A percentile compares a stretch with the other conserved stretches of the same genome.
These are phyloP conservation scores for Tauraco erythrolophus DNA, from an alignment of 2,113 vertebrate species.

Conservation along the genomic window DNA sequence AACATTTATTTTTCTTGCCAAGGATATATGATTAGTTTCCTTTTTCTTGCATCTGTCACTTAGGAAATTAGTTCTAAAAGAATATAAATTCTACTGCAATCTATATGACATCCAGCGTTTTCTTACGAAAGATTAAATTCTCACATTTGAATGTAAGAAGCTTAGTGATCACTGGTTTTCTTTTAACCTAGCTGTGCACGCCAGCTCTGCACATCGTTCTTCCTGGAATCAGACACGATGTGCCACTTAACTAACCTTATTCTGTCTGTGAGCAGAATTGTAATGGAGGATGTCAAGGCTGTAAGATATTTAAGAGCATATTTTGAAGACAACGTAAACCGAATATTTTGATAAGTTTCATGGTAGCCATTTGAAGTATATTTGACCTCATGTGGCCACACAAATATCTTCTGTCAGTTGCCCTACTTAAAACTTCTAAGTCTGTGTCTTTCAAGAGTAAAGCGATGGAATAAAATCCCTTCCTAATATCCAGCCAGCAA, in stretches of 20 bases:
- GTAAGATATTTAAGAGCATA: background rate
- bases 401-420: background rate
- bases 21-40: background rate
- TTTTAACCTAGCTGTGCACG: background rate
- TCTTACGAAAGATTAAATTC: background rate
- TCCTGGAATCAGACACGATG: background rate
- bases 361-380: background rate
- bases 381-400: slow-evolving; percentile 1
- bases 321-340: background rate
- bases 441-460: background rate
- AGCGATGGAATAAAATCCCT: background rate
- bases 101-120: background rate
- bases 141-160: background rate
- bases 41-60: background rate
- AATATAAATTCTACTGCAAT: background rate
- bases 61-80: background rate
- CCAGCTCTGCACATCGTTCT: background rate
- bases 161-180: background rate
- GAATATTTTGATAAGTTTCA: background rate
- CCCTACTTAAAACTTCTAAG: background rate
- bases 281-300: background rate
- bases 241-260: background rate
- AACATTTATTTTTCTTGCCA: background rate
- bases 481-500: background rate
- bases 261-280: background rate